phyloP scores from a whole-genome alignment of 2,797 vertebrate species.

The Apogon hyalosoma region DNA sequence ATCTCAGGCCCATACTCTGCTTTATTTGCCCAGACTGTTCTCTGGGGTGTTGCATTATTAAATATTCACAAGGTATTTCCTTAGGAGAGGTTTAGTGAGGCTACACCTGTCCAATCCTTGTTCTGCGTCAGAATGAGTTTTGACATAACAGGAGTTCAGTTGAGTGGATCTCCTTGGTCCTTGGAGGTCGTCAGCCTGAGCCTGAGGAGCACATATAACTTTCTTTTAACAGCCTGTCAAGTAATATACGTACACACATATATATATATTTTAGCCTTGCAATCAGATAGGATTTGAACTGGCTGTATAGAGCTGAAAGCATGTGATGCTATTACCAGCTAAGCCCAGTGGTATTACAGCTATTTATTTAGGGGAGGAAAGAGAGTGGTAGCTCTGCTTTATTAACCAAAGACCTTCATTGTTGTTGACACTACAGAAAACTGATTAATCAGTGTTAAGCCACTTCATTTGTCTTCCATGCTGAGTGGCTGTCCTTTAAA shows the following conservation, averaged over 20 bases:
- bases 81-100: slow-evolving; percentile 59
- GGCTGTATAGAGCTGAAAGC: too few relatives aligned
- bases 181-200: slow-evolving; percentile 39
- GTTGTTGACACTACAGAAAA: slow-evolving; percentile 33
- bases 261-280: neutral
- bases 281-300: slow-evolving; percentile 8
- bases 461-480: slow-evolving; percentile 41
- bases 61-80: slow-evolving; percentile 71
- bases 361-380: neutral
- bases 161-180: slow-evolving; percentile 45
- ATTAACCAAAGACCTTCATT: slow-evolving; percentile 1
- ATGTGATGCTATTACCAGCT: neutral
- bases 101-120: slow-evolving; percentile 69
- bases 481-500: slow-evolving; percentile 37
- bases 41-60: slow-evolving; percentile 54
- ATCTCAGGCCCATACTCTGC: slow-evolving; percentile 52
- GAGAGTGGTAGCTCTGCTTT: neutral
- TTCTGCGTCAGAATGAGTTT: slow-evolving; percentile 54
- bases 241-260: neutral
- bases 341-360: neutral
- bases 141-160: slow-evolving; percentile 49
- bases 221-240: neutral
- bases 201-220: slow-evolving; percentile 29
- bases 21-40: slow-evolving; percentile 60
- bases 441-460: slow-evolving; percentile 41